A percentile compares a stretch with the other conserved stretches of the same genome.
These are phyloP conservation scores for Pangasius krempfi DNA, from an alignment of 2,797 vertebrate species.

Conservation along the genomic window DNA sequence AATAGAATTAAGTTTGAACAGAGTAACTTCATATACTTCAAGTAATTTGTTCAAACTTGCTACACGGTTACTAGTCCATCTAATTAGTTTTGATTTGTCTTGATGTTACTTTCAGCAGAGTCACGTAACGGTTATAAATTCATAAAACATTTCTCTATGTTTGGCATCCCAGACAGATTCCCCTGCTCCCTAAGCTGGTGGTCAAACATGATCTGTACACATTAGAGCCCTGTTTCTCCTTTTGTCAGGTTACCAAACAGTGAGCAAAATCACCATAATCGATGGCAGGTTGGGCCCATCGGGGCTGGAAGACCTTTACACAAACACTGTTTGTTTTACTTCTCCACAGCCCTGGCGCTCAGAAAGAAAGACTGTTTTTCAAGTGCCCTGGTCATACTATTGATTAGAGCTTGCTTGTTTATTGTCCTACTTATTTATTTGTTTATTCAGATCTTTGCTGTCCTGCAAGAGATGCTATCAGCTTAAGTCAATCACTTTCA, in stretches of 20 bases:
- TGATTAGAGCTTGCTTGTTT: slow-evolving; percentile 56
- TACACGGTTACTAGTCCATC: background rate
- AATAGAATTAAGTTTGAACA: background rate
- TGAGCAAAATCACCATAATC: slow-evolving; percentile 62
- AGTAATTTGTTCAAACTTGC: background rate
- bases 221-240: slow-evolving; percentile 49
- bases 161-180: slow-evolving; percentile 24
- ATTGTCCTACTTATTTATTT: slow-evolving; percentile 59
- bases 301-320: slow-evolving; percentile 61
- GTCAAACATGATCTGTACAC: slow-evolving; percentile 58
- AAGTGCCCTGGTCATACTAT: slow-evolving; percentile 56
- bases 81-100: background rate
- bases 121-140: slow-evolving; percentile 23
- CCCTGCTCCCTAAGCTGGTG: slow-evolving; percentile 34
- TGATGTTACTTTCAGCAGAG: slow-evolving; percentile 4
- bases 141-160: slow-evolving; percentile 38
- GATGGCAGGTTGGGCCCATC: slow-evolving; percentile 59
- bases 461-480: slow-evolving; percentile 48
- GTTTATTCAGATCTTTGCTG: slow-evolving; percentile 49
- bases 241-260: slow-evolving; percentile 51
- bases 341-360: slow-evolving; percentile 35
- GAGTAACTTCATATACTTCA: background rate
- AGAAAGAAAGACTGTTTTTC: slow-evolving; percentile 51
- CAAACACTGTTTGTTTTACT: slow-evolving; percentile 60
- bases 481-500: slow-evolving; percentile 54